These are phyloP conservation scores for Oxyruncus cristatus DNA, from an alignment of 2,113 vertebrate species.

Conservation along the genomic window DNA sequence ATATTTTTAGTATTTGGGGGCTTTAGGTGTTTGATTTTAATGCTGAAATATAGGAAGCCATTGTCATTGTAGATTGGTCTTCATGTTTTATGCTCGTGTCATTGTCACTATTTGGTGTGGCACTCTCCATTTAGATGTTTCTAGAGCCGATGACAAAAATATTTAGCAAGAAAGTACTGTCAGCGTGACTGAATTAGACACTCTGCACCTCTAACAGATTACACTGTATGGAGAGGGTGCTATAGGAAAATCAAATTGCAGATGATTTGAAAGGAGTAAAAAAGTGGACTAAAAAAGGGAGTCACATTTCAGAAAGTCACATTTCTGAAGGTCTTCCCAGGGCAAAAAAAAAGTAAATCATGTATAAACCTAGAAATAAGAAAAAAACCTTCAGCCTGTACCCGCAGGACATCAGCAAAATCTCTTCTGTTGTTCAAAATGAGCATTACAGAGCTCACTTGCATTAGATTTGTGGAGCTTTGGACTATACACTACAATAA, in stretches of 20 bases:
- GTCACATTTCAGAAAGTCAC: background rate
- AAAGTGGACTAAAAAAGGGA: background rate
- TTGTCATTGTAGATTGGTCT: background rate
- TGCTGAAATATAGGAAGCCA: background rate
- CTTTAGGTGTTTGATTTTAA: background rate
- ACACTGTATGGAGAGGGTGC: background rate
- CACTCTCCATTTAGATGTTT: background rate
- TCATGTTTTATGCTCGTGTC: background rate
- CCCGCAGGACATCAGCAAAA: background rate
- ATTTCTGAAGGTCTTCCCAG: background rate
- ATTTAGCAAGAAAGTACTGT: background rate
- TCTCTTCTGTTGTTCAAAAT: background rate
- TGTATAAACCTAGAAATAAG: background rate
- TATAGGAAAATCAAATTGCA: background rate
- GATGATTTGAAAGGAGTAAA: background rate
- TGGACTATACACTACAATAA: background rate
- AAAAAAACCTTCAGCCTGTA: background rate
- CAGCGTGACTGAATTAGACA: background rate
- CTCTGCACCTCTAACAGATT: background rate
- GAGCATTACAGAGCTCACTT: background rate
- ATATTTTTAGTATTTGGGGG: background rate
- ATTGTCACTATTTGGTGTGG: background rate
- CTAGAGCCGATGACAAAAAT: background rate
- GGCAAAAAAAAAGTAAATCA: background rate
- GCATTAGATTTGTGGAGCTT: background rate